Evolutionary conservation across 1,140 invertebrate species (phyloP), one percentile per base, ranked within the genome.

Genomic region (Trichonephila inaurata): DNA sequence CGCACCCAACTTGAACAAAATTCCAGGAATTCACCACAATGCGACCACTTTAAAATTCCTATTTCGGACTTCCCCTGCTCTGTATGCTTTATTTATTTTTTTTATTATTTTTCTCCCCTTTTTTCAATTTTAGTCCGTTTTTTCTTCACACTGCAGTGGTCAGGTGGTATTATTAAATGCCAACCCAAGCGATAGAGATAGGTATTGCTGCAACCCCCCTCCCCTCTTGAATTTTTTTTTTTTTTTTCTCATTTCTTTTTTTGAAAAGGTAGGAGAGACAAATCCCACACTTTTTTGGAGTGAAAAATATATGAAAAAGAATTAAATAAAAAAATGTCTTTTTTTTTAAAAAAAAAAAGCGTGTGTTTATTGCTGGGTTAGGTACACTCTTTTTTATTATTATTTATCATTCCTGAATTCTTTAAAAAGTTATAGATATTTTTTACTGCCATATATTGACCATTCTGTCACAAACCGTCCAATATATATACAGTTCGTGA

Each of bases 151-250:
- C 69, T 82, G 92, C 86, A 10, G 3, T 93, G 92, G 92, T 93
- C 92, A 93, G 92, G 92, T 88, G 86, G 92, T 82, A 88, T 93
- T 93, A 93, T 93, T 93, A 93, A 93, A 93, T 93, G 92, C 92
- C 92, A 93, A 93, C 85, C 88, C 85, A 93, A 88, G 85, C 92
- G 86, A 21, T 77, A 69, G 82, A 61, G 64, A 91, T 72, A 92
- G 82, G 62, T 87, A 87, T 92, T 92, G 82, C 82, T 24, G 28
- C 72, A 51, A 58, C 51, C 61, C 51, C n/a, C 1, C 19, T n/a
- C 58, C 51, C 62, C 40, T 14, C 28, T 64, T 12, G 24, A 28
- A n/a, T n/a, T n/a, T n/a, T n/a, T n/a, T n/a, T n/a, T n/a, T n/a
- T n/a, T 33, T 85, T 58, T 33, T 88, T 33, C 66, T 28, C 62